These are phyloP conservation scores for Phoenoteleia sp. DNA, from an alignment of 2,888 invertebrate species.

Conservation along the genomic window DNA sequence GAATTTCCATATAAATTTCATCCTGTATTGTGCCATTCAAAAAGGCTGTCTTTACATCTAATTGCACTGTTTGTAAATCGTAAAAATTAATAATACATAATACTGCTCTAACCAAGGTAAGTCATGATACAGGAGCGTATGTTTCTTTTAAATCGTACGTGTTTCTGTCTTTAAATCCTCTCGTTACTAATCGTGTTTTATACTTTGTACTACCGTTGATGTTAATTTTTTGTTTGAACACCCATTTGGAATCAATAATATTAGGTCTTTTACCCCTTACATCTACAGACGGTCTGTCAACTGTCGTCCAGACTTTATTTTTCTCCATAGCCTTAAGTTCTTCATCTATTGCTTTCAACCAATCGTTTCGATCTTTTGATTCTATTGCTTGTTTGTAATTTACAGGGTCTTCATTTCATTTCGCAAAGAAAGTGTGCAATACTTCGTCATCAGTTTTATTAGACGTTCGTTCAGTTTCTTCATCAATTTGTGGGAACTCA, in stretches of 20 bases:
- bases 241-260: neutral
- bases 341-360: slow-evolving; percentile 34
- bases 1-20: slow-evolving; percentile 7
- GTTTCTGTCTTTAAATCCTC: slow-evolving; percentile 1
- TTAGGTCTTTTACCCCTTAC: slow-evolving; percentile 12
- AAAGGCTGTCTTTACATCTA: neutral
- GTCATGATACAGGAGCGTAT: neutral
- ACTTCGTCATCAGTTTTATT: neutral
- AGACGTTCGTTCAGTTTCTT: neutral
- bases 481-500: neutral
- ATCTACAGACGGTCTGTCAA: neutral
- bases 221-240: neutral
- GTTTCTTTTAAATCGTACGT: neutral
- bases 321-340: slow-evolving; percentile 45
- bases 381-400: slow-evolving; percentile 48
- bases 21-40: neutral
- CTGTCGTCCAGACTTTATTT: slow-evolving; percentile 48
- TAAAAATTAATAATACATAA: neutral
- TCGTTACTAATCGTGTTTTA: slow-evolving; percentile 3
- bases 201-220: neutral
- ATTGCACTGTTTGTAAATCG: neutral
- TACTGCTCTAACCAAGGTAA: neutral
- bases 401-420: slow-evolving; percentile 36
- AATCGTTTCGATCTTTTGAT: slow-evolving; percentile 50
- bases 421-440: slow-evolving; percentile 25